Base-by-base conservation (phyloP, 64 coral and sea anemone genomes). In the Montipora efflorescens region DNA sequence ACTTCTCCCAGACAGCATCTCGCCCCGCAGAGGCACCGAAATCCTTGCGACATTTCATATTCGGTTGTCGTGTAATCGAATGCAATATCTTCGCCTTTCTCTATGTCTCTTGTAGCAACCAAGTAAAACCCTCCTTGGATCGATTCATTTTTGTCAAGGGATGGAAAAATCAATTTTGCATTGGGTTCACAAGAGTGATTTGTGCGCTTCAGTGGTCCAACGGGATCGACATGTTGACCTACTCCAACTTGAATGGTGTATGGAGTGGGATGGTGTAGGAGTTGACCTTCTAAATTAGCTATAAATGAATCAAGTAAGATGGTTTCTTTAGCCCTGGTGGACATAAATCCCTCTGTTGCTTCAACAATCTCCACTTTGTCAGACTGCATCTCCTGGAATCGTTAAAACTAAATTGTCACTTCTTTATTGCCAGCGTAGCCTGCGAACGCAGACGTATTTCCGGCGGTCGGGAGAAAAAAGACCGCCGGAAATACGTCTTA, bases 61-160 rank as follows among this genome's bases (percentile, higher is more conserved):
- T 91, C 90, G 16, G 90, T 91, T 7, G 59, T 47, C 12, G 62
- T 83, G 28, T 91, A 91, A 72, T 91, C 79, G 70, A 73, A 82
- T 11, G 90, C 83, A 21, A 91, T 83, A n/a, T 50, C 79, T 80
- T 91, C 90, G n/a, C 90, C 90, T 48, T 91, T 83, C 23, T 20
- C 8, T 64, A 91, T 91, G 13, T 91, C 90, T 7, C 79, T 44
- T 3, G 16, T 59, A 10, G 90, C 61, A 11, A 91, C 46, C 21
- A 91, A 44, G 68, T 83, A 49, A 36, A 36, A 36, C 36, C 1
- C 36, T 79, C 90, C 82, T 4, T 47, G 50, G 7, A 83, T 19
- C 15, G 47, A 28, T n/a, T 75, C 8, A 28, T 62, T 67, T 5
- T 19, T 66, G n/a, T 53, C 3, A 71, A 83, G 45, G 8, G 44